phyloP scores from a whole-genome alignment of 2,797 vertebrate genomes.

The Lithobates sylvaticus region DNA sequence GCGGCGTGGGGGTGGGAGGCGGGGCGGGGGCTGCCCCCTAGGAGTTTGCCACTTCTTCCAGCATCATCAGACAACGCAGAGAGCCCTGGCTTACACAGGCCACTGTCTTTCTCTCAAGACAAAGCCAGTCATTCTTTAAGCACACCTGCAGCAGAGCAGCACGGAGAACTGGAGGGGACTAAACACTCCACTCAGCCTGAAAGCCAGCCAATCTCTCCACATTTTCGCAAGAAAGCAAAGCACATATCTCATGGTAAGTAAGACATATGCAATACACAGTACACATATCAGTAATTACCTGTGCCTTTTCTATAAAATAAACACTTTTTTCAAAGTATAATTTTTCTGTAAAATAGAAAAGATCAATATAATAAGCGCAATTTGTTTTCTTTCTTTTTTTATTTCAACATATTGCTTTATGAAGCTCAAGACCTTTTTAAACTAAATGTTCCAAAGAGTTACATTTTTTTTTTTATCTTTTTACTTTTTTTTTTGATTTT shows the following conservation, averaged over 20 bases:
- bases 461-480: not conserved
- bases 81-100: constrained; percentile 66
- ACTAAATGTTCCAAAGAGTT: too few relatives aligned
- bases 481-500: not conserved
- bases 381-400: not conserved
- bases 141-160: constrained; percentile 62
- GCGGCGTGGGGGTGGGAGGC: too few relatives aligned
- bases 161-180: constrained; percentile 57
- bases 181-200: constrained; percentile 62
- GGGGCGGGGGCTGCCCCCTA: too few relatives aligned
- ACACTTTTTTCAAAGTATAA: not conserved
- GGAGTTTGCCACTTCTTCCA: constrained; percentile 67
- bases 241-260: constrained; percentile 71
- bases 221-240: constrained; percentile 55
- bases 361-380: not conserved
- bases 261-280: constrained; percentile 23
- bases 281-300: not conserved
- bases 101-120: constrained; percentile 67
- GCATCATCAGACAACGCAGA: constrained; percentile 69
- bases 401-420: not conserved
- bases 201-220: constrained; percentile 55
- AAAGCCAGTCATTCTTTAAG: constrained; percentile 67
- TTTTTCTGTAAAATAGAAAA: not conserved
- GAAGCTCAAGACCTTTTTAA: not conserved
- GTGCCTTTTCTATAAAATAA: not conserved